phyloP scores from a whole-genome alignment of 2,113 vertebrate species.

The Lonchura striata region DNA sequence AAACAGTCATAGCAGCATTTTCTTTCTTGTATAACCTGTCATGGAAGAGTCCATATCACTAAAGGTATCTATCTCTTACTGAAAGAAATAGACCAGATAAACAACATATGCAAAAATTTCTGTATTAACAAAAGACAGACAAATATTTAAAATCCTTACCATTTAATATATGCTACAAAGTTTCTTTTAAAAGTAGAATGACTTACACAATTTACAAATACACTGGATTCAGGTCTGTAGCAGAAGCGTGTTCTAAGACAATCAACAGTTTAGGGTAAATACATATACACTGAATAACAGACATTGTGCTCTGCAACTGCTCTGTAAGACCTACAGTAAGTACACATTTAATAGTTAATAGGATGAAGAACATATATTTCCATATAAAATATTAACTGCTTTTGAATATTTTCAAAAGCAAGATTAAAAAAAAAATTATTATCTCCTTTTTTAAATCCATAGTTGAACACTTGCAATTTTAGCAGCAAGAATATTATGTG shows the following conservation, averaged over 20 bases:
- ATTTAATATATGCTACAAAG: slow-evolving; percentile 80
- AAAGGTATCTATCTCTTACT: slow-evolving; percentile 21
- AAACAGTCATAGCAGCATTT: slow-evolving; percentile 28
- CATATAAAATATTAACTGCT: slow-evolving; percentile 84
- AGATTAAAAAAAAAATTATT: slow-evolving; percentile 17
- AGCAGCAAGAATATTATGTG: slow-evolving; percentile 82
- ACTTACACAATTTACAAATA: slow-evolving; percentile 74
- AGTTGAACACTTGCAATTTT: slow-evolving; percentile 73
- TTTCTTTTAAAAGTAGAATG: slow-evolving; percentile 71
- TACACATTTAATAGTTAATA: slow-evolving; percentile 73
- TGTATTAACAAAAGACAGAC: slow-evolving; percentile 74
- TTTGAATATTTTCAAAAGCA: slow-evolving; percentile 73
- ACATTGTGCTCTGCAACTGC: slow-evolving; percentile 82
- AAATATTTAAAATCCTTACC: slow-evolving; percentile 69
- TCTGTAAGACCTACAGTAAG: slow-evolving; percentile 74
- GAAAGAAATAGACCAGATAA: slow-evolving; percentile 60
- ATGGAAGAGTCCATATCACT: background rate
- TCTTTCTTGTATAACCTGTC: slow-evolving; percentile 32
- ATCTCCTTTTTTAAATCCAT: slow-evolving; percentile 51
- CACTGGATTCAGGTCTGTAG: slow-evolving; percentile 63
- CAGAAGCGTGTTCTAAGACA: slow-evolving; percentile 67
- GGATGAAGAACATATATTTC: slow-evolving; percentile 75
- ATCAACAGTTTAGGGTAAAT: slow-evolving; percentile 72
- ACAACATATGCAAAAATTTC: slow-evolving; percentile 76
- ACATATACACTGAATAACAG: slow-evolving; percentile 74